Evolutionary conservation across 1,140 invertebrate genomes (phyloP), one percentile per base, ranked within the genome.

Genomic region (Pogonomyrmex barbatus): DNA sequence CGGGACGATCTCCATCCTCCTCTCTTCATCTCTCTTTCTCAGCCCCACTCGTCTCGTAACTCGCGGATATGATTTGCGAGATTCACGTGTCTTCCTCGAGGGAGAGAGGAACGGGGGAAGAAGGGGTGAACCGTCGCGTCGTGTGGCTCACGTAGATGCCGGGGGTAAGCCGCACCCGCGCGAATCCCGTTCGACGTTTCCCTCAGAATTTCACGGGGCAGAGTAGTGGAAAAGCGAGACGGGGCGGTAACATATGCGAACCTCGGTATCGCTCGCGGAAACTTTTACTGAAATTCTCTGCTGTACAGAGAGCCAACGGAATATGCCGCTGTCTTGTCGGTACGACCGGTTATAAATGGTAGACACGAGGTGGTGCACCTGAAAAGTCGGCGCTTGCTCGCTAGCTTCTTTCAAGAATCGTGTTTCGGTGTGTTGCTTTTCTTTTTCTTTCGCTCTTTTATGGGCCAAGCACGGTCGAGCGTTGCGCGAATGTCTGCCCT

Each of bases 251-350:
- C 88, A 68, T 76, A 81, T 85, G 67, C 71, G 85, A 60, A 65
- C 36, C 56, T 83, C 50, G 8, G 56, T 60, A 50, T 36, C 62
- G 68, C 73, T 78, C 9, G 30, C 17, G 52, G 6, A 90, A 24
- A 91, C 77, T 90, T 91, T 88, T 82, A 30, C 52, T 58, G 84
- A 81, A 90, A 87, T 86, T 89, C 47, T 30, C 47, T 5, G 10
- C 39, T 45, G 42, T 12, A 33, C 76, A 10, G 68, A 58, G 77
- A 58, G 42, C 56, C 70, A 77, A 24, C 42, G 50, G 62, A 30
- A 73, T 73, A 88, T 52, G 87, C 67, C 52, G 75, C 47, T 45
- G 78, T 87, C 73, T 70, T 45, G 68, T 36, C 33, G 65, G 62
- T 56, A 45, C 50, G 52, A 68, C 50, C 39, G 45, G 52, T 87